Evolutionary conservation across 2,888 invertebrate genomes (phyloP).

Genomic region (Pecten maximus): DNA sequence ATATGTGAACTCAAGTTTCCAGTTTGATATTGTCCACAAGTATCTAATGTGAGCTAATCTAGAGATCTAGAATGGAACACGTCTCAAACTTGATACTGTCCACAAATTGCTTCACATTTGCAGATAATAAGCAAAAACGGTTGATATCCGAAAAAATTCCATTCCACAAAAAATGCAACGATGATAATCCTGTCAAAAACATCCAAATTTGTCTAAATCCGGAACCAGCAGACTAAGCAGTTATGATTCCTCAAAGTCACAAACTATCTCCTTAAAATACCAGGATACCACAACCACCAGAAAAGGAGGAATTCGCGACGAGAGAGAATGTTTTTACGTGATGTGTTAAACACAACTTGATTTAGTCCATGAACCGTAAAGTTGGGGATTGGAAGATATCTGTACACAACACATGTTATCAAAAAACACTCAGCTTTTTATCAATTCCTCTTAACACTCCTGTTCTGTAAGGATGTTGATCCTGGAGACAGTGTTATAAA

Average conservation of each 20-base stretch:
- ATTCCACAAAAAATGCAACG: background rate
- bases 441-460: background rate
- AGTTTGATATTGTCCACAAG: background rate
- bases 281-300: background rate
- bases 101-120: no score
- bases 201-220: background rate
- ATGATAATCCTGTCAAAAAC: background rate
- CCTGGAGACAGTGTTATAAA: background rate
- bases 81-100: no score
- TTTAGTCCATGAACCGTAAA: background rate
- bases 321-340: background rate
- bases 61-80: background rate
- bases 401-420: background rate
- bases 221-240: background rate
- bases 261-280: background rate
- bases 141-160: background rate
- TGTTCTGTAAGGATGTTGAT: background rate
- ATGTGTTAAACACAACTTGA: conserved; percentile 28
- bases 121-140: no score
- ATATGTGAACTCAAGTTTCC: background rate
- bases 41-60: background rate
- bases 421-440: background rate
- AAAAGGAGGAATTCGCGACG: background rate
- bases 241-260: background rate
- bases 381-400: background rate